Percentiles rank a stretch among this genome's conserved stretches.
Evolutionary conservation across 2,888 invertebrate species (phyloP).

Genomic region (Parapristionchus giblindavisi): DNA sequence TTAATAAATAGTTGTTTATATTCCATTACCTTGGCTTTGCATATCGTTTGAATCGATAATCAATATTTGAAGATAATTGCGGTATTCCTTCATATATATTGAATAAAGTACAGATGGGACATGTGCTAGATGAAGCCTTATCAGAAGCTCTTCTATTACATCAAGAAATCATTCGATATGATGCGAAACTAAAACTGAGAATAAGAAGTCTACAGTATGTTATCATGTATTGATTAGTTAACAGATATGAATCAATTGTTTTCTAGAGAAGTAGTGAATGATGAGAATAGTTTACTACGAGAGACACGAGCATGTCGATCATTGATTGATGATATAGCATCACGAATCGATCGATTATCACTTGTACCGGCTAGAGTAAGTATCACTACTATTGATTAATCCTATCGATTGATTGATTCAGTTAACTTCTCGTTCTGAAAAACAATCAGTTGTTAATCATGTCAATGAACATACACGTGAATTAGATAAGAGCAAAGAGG

Average conservation of each 20-base stretch:
- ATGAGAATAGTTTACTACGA: conserved; percentile 37
- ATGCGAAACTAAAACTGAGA: conserved; percentile 44
- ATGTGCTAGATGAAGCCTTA: conserved; percentile 21
- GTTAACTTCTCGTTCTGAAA: conserved; percentile 14
- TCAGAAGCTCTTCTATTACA: conserved; percentile 41
- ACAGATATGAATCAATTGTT: background rate
- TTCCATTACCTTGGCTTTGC: background rate
- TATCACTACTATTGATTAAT: background rate
- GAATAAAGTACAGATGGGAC: conserved; percentile 17
- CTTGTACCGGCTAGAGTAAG: conserved; percentile 26
- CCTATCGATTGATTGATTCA: background rate
- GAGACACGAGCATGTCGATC: conserved; percentile 31
- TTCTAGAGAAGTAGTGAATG: conserved; percentile 30
- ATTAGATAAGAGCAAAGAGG: conserved; percentile 25
- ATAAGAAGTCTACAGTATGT: conserved; percentile 39
- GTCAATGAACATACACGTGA: conserved; percentile 35
- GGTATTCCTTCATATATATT: background rate
- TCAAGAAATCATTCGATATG: conserved; percentile 47
- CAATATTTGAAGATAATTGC: background rate
- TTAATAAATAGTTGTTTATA: no score
- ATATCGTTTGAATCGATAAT: conserved; percentile 4
- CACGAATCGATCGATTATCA: conserved; percentile 15
- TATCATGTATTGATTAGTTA: background rate
- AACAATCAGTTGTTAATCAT: conserved; percentile 24
- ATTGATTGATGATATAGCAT: conserved; percentile 6